A percentile compares a stretch with the other conserved stretches of the same genome.
Evolutionary conservation across 2,888 invertebrate species (phyloP).

Genomic region (Nasonia oneida): DNA sequence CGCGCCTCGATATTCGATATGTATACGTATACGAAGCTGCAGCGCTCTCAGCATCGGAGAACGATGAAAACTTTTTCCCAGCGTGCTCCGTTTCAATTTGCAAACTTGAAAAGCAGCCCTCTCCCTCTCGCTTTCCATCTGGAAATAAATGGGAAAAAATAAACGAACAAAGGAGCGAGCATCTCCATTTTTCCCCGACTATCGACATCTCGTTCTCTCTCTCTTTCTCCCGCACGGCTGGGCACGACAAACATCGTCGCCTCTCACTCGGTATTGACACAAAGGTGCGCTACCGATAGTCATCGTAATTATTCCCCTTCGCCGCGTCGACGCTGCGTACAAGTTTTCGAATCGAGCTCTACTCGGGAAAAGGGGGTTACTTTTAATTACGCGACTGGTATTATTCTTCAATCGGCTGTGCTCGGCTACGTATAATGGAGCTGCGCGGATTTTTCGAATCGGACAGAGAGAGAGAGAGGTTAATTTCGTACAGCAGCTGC

Average conservation of each 20-base stretch:
- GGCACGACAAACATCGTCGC: slow-evolving; percentile 20
- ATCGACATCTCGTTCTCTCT: not conserved
- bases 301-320: slow-evolving; percentile 49
- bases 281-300: slow-evolving; percentile 37
- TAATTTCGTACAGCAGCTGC: too few relatives aligned
- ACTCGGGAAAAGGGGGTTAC: not conserved
- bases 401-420: too few relatives aligned
- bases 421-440: too few relatives aligned
- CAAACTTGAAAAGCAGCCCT: not conserved
- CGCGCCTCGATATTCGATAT: too few relatives aligned
- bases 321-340: not conserved
- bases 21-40: too few relatives aligned
- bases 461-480: slow-evolving; percentile 4
- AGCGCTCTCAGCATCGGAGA: not conserved
- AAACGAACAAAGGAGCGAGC: not conserved
- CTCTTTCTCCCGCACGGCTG: slow-evolving; percentile 1
- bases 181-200: not conserved
- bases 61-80: not conserved
- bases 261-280: slow-evolving; percentile 34
- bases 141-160: slow-evolving; percentile 14
- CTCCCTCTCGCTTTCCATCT: not conserved
- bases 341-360: slow-evolving; percentile 42
- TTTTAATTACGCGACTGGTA: not conserved
- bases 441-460: not conserved
- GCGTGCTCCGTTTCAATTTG: not conserved